These are phyloP conservation scores for Sus scrofa DNA, from an alignment of 2,113 vertebrate species.

Conservation along the genomic window DNA sequence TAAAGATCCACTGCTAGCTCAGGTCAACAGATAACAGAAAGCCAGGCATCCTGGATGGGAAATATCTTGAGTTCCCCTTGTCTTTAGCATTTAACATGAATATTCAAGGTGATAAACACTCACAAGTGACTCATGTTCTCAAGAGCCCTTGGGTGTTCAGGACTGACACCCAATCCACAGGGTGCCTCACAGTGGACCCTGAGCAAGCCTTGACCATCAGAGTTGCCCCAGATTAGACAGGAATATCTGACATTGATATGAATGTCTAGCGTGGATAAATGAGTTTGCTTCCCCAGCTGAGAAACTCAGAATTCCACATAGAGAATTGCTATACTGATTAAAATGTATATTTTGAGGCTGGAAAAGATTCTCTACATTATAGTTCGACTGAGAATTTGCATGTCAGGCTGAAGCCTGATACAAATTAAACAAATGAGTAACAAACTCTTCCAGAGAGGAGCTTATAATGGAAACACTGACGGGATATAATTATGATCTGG, in stretches of 20 bases:
- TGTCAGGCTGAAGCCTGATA: conserved; percentile 60
- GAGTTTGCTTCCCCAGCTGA: neutral
- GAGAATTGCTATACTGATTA: conserved; percentile 25
- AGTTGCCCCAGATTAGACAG: neutral
- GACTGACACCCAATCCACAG: neutral
- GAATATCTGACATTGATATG: neutral
- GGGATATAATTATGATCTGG: conserved; percentile 73
- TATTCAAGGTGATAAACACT: neutral
- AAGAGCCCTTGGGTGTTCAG: neutral
- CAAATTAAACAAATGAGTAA: conserved; percentile 74
- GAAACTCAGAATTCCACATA: neutral
- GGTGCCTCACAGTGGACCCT: neutral
- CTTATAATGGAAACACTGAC: conserved; percentile 65
- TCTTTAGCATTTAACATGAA: neutral
- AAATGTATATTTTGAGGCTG: conserved; percentile 55
- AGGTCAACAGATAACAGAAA: neutral
- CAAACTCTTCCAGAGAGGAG: conserved; percentile 57
- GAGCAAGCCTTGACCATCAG: neutral
- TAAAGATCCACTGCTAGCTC: too few relatives aligned
- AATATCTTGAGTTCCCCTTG: neutral
- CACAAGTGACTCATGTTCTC: neutral
- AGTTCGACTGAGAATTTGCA: conserved; percentile 58
- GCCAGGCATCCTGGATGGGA: neutral
- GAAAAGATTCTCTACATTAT: conserved; percentile 48
- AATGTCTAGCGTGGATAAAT: neutral